Conservation (phyloP, 1,140 invertebrate genomes). For the Bombus vancouverensis region DNA sequence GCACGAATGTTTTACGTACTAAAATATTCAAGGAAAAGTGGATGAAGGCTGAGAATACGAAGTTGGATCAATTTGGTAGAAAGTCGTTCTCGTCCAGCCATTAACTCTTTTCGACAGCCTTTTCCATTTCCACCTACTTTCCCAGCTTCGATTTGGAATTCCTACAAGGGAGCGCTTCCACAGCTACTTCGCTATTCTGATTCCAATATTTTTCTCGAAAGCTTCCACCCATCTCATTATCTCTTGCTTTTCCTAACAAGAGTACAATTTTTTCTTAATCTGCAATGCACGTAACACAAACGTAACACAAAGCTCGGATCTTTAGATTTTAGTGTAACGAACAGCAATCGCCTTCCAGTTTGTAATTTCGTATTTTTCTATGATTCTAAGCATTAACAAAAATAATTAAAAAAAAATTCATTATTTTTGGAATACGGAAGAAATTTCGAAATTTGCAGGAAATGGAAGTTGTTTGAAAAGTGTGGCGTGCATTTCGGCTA, state of each 20-base stretch:
- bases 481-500: rapidly evolving
- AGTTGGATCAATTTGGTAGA: neutral
- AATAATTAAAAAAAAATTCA: neutral
- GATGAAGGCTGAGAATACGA: neutral
- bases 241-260: no score
- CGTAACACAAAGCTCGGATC: neutral
- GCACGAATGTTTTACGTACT: neutral
- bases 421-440: neutral
- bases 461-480: neutral
- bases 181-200: neutral
- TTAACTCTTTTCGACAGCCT: neutral
- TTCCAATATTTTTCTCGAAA: conserved; percentile 8
- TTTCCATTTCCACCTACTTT: neutral
- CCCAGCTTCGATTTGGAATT: neutral
- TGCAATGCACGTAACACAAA: neutral
- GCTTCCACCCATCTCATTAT: no score
- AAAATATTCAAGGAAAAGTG: neutral
- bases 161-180: neutral
- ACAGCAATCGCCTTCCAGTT: no score
- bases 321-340: neutral
- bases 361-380: neutral
- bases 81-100: neutral
- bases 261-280: neutral
- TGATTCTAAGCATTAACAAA: neutral
- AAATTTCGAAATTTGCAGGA: neutral